These are phyloP conservation scores for Caerostris darwini DNA, from an alignment of 1,140 invertebrate genomes.

Conservation along the genomic window DNA sequence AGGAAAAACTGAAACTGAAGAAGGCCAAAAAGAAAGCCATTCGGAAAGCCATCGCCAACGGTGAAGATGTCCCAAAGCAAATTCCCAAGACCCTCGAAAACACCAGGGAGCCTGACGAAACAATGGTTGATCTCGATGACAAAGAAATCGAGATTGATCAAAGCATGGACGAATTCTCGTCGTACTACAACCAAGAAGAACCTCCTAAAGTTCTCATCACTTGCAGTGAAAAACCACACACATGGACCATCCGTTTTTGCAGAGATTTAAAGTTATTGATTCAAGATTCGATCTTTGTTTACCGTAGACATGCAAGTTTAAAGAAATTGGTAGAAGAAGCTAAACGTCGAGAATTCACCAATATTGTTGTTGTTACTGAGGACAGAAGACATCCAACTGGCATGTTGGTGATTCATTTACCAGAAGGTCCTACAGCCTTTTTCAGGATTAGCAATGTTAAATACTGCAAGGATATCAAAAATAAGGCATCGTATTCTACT, in stretches of 20 bases:
- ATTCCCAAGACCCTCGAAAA: slow-evolving; percentile 96
- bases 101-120: slow-evolving; percentile 94
- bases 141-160: slow-evolving; percentile 89
- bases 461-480: slow-evolving; percentile 80
- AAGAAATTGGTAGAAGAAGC: slow-evolving; percentile 95
- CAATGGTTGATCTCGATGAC: slow-evolving; percentile 90
- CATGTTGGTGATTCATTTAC: slow-evolving; percentile 94
- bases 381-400: slow-evolving; percentile 94
- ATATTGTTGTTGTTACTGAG: slow-evolving; percentile 96
- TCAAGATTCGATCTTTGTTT: slow-evolving; percentile 92
- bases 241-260: slow-evolving; percentile 94
- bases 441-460: slow-evolving; percentile 85
- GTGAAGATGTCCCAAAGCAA: slow-evolving; percentile 85
- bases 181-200: slow-evolving; percentile 92
- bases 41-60: slow-evolving; percentile 42
- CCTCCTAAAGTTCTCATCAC: slow-evolving; percentile 98
- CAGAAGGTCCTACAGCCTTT: slow-evolving; percentile 96
- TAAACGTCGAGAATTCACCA: slow-evolving; percentile 90
- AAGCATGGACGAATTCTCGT: slow-evolving; percentile 92
- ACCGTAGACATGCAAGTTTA: slow-evolving; percentile 91
- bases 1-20: slow-evolving; percentile 81
- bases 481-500: slow-evolving; percentile 85
- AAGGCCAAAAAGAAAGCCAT: slow-evolving; percentile 42
- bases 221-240: slow-evolving; percentile 93
- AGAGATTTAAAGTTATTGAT: slow-evolving; percentile 94